A percentile compares a stretch with the other conserved stretches of the same genome.
Evolutionary conservation across 35 echinoderm and acorn worm genomes (phyloP).

Genomic region (Apostichopus californicus): DNA sequence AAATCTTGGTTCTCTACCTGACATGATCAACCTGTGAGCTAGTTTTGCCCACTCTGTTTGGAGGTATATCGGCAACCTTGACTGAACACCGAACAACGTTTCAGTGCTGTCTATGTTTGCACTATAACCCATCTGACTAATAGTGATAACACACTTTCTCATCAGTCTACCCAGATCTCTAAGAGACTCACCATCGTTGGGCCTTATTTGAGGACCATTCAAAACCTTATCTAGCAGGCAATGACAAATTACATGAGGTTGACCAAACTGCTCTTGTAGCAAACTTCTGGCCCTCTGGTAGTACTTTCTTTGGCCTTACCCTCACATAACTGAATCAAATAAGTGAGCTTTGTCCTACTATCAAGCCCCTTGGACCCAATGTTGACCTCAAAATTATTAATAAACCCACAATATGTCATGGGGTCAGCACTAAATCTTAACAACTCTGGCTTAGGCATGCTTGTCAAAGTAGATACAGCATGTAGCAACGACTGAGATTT

Average conservation of each 20-base stretch:
- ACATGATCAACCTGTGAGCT: background rate
- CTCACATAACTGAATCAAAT: conserved; percentile 54
- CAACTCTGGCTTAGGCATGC: conserved; percentile 58
- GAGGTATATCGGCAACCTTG: background rate
- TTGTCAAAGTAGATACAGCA: conserved; percentile 28
- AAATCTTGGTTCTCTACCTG: background rate
- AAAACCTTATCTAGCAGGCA: background rate
- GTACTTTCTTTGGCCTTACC: conserved; percentile 53
- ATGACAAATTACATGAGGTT: conserved; percentile 24
- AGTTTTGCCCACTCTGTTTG: conserved; percentile 7
- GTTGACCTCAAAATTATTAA: conserved; percentile 32
- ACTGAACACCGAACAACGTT: background rate
- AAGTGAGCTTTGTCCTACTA: conserved; percentile 43
- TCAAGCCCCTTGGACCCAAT: conserved; percentile 21
- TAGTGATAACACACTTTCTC: background rate
- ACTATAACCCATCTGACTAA: conserved; percentile 10
- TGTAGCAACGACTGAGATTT: background rate
- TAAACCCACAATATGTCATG: conserved; percentile 23
- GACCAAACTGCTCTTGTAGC: conserved; percentile 49
- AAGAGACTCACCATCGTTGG: background rate
- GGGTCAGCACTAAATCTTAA: conserved; percentile 51
- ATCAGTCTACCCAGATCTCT: background rate
- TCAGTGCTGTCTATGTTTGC: conserved; percentile 18
- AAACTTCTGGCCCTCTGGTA: conserved; percentile 10
- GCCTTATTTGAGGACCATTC: background rate